phyloP scores from a whole-genome alignment of 2,797 vertebrate genomes.

The Bovichtus variegatus region DNA sequence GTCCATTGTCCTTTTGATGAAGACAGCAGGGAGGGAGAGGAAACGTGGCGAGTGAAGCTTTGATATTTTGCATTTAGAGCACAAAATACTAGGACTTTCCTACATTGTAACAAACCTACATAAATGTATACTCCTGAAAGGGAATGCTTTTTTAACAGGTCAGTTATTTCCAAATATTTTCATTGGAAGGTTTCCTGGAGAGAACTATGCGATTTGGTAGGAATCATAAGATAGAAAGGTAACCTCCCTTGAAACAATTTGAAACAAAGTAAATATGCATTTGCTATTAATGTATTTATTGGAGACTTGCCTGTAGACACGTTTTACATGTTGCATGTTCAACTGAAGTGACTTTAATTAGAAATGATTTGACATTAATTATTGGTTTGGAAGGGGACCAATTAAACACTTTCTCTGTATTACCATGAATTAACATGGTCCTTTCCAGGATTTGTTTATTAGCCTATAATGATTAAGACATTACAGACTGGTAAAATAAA shows the following conservation, averaged over 20 bases:
- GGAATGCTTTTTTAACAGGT: background rate
- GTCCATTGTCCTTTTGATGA: background rate
- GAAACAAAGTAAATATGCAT: no score
- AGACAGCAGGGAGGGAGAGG: background rate
- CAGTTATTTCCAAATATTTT: background rate
- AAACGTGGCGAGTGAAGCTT: background rate
- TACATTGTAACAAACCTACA: background rate
- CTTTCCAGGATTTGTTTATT: background rate
- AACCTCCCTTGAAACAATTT: background rate
- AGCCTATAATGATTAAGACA: background rate
- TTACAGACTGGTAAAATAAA: background rate
- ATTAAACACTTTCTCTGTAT: background rate
- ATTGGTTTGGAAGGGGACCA: background rate
- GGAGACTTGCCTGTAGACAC: background rate
- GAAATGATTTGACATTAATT: background rate
- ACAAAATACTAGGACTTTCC: background rate
- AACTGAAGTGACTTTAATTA: background rate
- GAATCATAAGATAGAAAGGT: background rate
- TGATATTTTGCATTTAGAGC: background rate
- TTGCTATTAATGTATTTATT: background rate
- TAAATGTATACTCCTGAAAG: background rate
- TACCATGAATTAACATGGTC: background rate
- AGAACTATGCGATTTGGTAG: background rate
- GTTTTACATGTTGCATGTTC: background rate
- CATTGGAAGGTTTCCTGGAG: background rate